Base-by-base conservation (phyloP, 2,888 invertebrate genomes). In the Catocala fraxini region DNA sequence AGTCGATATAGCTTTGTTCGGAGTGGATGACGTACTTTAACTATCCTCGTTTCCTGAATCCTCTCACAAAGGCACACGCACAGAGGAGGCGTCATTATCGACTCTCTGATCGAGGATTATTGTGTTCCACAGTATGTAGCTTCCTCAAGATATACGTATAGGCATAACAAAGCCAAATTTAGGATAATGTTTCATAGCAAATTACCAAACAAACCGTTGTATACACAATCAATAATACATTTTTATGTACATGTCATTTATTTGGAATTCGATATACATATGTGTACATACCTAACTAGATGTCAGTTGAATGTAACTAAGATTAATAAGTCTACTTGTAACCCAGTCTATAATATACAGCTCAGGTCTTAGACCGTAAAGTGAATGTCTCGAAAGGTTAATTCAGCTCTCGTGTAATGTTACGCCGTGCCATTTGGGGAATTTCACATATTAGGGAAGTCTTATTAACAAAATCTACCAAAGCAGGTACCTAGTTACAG, bases 81-180 rank as follows among this genome's bases (percentile, higher is more conserved):
- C 15, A 73, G 70, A 73, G 67, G 75, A 78, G 83, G 80, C 79
- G 80, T 85, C 85, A 84, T 87, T 88, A 89, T 88, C 86, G 84
- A 77, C 77, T 79, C 79, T 79, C 70, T 75, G 83, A 84, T 84
- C 80, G 78, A 71, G 80, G 79, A 83, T 85, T 86, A 86, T 84
- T 86, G 81, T 85, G 79, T 80, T 79, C 69, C 74, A 74, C 76
- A 79, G 75, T 82, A 73, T 82, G 77, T 77, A 65, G 67, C 72
- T 73, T 71, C 73, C 74, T 48, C 48, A n/a, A 48, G 4, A 34
- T 4, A 48, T 6, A 25, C 33, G n/a, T 47, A 47, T 47, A 46
- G 1, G 9, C 13, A 34, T 6, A n/a, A 34, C 34, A 33, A 48
- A 48, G 10, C 5, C 11, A 33, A n/a, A 34, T 48, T 48, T 33